Conservation (phyloP, 2,113 vertebrate species). For the Hiodon tergisus region DNA sequence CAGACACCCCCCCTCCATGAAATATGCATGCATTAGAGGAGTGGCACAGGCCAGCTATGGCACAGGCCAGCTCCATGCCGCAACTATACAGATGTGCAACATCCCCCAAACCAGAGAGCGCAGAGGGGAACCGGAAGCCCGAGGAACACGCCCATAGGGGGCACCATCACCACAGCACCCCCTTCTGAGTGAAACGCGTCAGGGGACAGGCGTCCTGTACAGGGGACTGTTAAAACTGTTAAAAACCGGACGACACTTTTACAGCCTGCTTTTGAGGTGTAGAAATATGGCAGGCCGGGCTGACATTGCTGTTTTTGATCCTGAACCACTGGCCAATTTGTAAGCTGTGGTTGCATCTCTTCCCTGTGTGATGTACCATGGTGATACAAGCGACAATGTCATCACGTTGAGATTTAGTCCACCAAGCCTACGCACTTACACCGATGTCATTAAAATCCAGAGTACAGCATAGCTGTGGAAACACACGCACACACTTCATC, state of each 20-base stretch:
- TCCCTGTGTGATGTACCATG: too few species aligned
- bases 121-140: conserved; percentile 17
- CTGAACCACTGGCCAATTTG: too few species aligned
- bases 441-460: neutral
- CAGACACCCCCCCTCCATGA: conserved; percentile 22
- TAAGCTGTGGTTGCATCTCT: too few species aligned
- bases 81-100: conserved; percentile 45
- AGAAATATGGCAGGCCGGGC: too few species aligned
- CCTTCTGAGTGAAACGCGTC: neutral
- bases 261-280: too few species aligned
- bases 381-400: too few species aligned
- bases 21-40: conserved; percentile 34
- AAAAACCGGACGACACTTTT: too few species aligned
- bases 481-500: neutral
- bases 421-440: neutral
- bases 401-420: too few species aligned
- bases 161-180: neutral
- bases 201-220: too few species aligned
- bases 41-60: neutral
- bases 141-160: conserved; percentile 16
- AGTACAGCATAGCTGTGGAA: neutral
- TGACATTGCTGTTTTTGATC: too few species aligned
- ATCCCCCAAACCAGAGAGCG: conserved; percentile 37
- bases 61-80: conserved; percentile 13
- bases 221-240: too few species aligned